Evolutionary conservation across 2,888 invertebrate genomes (phyloP).

Genomic region (Pristionchus arcanus): DNA sequence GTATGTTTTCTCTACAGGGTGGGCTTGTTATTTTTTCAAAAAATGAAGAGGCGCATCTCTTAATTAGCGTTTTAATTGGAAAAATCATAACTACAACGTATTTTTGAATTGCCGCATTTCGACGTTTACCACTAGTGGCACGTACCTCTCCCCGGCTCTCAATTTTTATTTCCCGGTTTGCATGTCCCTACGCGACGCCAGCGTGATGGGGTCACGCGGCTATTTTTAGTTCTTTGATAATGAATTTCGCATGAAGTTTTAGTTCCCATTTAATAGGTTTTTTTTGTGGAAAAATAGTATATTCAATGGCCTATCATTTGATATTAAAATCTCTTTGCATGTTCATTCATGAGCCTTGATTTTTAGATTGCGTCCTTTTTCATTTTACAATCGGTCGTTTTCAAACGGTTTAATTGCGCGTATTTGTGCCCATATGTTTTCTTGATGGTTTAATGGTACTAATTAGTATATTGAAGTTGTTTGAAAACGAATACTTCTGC

Average conservation of each 20-base stretch:
- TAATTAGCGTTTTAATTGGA: too few species aligned
- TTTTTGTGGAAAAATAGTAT: neutral
- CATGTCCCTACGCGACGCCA: too few species aligned
- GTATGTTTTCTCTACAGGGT: too few species aligned
- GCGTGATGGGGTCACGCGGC: slow-evolving; percentile 39
- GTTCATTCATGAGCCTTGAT: too few species aligned
- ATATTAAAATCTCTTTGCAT: neutral
- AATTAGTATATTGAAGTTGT: neutral
- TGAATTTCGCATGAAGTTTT: neutral
- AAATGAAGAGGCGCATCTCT: too few species aligned
- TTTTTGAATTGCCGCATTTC: too few species aligned
- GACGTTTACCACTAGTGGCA: too few species aligned
- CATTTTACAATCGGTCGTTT: slow-evolving; percentile 21
- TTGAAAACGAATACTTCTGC: neutral
- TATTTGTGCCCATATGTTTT: neutral
- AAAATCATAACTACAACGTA: too few species aligned
- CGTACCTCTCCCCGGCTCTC: too few species aligned
- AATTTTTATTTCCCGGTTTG: too few species aligned
- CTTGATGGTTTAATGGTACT: neutral
- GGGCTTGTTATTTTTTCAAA: too few species aligned
- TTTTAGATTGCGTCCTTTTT: slow-evolving; percentile 22
- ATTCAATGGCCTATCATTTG: neutral
- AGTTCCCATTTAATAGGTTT: neutral
- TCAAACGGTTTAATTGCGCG: neutral
- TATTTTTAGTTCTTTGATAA: slow-evolving; percentile 2